phyloP scores from a whole-genome alignment of 2,797 vertebrate species.

The Xenopus petersii region DNA sequence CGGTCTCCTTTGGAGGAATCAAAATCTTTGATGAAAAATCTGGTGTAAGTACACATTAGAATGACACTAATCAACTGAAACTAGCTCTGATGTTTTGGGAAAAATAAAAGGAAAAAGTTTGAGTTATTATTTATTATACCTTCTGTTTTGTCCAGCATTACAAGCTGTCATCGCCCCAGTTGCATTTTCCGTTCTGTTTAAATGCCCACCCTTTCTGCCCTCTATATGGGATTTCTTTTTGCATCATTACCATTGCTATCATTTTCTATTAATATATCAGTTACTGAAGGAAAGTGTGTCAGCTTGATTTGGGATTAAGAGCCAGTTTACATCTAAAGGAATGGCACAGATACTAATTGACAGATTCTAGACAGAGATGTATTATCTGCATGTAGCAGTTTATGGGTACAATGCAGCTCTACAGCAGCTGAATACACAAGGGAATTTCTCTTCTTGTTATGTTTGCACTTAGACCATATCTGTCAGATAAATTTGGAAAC shows the following conservation, averaged over 20 bases:
- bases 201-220: not conserved
- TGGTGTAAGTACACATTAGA: conserved; percentile 78
- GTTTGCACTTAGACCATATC: conserved; percentile 48
- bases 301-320: not conserved
- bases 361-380: conserved; percentile 19
- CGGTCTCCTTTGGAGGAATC: conserved; percentile 97
- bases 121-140: too few relatives aligned
- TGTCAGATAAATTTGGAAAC: conserved; percentile 55
- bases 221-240: not conserved
- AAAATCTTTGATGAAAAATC: conserved; percentile 99
- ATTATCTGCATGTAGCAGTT: conserved; percentile 4
- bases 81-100: not conserved
- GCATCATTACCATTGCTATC: too few relatives aligned
- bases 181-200: not conserved
- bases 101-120: too few relatives aligned
- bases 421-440: conserved; percentile 45
- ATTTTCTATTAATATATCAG: too few relatives aligned
- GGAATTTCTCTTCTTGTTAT: conserved; percentile 29
- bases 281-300: not conserved
- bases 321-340: not conserved
- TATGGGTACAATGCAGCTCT: conserved; percentile 14
- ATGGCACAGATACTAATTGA: conserved; percentile 27
- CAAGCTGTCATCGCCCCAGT: not conserved
- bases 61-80: not conserved
- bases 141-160: too few relatives aligned